Evolutionary conservation across 53 echinoderm and acorn worm genomes (phyloP), one percentile per base, ranked within the genome.

Genomic region (Apostichopus leukothele): DNA sequence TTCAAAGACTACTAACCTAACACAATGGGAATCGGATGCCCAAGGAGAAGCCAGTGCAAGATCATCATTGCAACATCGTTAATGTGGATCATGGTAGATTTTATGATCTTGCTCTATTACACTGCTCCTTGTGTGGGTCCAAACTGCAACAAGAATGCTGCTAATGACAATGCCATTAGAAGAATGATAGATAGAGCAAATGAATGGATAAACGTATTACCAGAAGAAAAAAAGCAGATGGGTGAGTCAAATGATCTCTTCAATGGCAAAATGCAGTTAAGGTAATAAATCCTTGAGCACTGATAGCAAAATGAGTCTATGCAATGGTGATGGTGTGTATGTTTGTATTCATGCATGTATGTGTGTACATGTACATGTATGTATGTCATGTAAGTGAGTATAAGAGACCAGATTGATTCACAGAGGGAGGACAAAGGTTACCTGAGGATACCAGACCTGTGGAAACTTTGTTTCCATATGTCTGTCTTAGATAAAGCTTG

Each of bases 151-250:
- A n/a, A 92, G 60, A 54, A 80, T n/a, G 59, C 18, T 5, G 66
- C 54, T 13, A 86, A 81, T 10, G 84, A 90, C 4, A 84, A 93
- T 6, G 91, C 95, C 22, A 75, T 96, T 26, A 93, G 93, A 78
- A 93, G 94, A 9, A 96, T 98, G 19, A 77, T 95, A n/a, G 98
- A 98, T 50, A 94, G 86, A 80, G 98, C 98, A 7, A 94, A 96
- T 76, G 95, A 98, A 18, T 98, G 94, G 94, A 95, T 98, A 77
- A 93, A 98, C 74, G 83, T 84, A 50, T 74, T 93, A 76, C 98
- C 98, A 57, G 95, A 97, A 79, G 95, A 97, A 60, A 92, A 92
- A 81, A 97, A 97, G 84, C 97, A 97, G 90, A 97, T 97, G 5
- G 97, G 97, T 97, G 84, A 91, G 95, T 63, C 11, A 63, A 63